Base-by-base conservation (phyloP, 2,888 invertebrate species). In the Coelopa pilipes region DNA sequence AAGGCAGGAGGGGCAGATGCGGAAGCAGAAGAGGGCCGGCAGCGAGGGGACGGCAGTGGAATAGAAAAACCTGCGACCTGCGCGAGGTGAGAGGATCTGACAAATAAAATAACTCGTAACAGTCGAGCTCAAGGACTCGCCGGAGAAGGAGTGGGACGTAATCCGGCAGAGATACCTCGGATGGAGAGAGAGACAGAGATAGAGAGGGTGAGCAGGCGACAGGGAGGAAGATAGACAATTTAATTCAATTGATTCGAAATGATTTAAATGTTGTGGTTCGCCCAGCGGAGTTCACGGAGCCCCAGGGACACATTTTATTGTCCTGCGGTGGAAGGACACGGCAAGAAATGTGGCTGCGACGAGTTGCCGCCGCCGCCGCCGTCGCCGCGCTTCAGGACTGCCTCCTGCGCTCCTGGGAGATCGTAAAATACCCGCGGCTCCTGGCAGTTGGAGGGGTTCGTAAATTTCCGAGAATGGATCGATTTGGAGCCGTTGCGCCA, bases 161-260 rank as follows among this genome's bases (percentile, higher is more conserved):
- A 34, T 34, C 34, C 34, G 7, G 34, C 34, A 34, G 34, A 34
- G 34, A 34, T 34, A 34, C 34, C 34, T 4, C 34, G 34, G 7
- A n/a, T n/a, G n/a, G 34, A 2, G 34, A 34, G 34, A 34, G 34
- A 7, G 4, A 34, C 2, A 34, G 34, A 34, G 34, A 7, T 34
- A 34, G 34, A 34, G n/a, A n/a, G n/a, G n/a, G n/a, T n/a, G n/a
- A n/a, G n/a, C n/a, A n/a, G n/a, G 34, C 34, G 34, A 34, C 4
- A 34, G 34, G 7, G 34, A 34, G 4, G 34, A 4, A 7, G 34
- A 34, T 34, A 34, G 79, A 81, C 81, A 81, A 79, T 81, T 81
- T 80, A 81, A 81, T 80, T 81, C 80, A 81, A 81, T 81, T 81
- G 80, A 79, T 80, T 78, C 74, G 79, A 79, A 81, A 80, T 81